Base-by-base conservation (phyloP, 2,888 invertebrate species). In the Cacoxenus indagator region DNA sequence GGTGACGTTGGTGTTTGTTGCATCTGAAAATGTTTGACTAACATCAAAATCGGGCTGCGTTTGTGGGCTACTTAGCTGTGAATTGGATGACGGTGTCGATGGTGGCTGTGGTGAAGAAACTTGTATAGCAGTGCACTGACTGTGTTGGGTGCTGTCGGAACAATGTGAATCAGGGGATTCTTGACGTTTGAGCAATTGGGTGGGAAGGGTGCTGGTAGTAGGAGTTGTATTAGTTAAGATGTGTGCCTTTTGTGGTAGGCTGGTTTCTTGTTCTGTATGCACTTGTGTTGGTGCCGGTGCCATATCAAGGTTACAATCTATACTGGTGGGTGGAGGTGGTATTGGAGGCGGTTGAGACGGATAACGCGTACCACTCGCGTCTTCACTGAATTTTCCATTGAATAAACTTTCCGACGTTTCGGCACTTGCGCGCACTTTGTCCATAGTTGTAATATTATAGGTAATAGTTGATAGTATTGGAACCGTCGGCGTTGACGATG, bases 121-220 rank as follows among this genome's bases (percentile, higher is more conserved):
- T 72, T 87, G 78, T 67, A 87, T 87, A 83, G 92, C 92, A 84
- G 92, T 92, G 70, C 92, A 92, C 31, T 94, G 94, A 85, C 92
- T 92, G 77, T 92, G 86, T 48, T 90, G 90, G 27, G 91, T 90
- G 64, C 90, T 88, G 70, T 92, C 92, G 68, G 92, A 92, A 84
- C 91, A 90, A 77, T 91, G 89, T 80, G 91, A 91, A 81, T 91
- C 91, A 65, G 90, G 89, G 55, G 91, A 92, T 84, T 91, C 91
- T 86, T 91, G 91, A 65, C 91, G 90, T 59, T 73, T 74, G 61
- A 86, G 75, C 70, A 76, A 59, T 1, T 66, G 71, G 46, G 57
- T 48, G 48, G 22, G 51, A 22, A 22, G 26, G 51, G 4, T 61
- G 68, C 5, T 45, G 45, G 43, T 65, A 67, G 51, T 65, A 26